Conservation (phyloP, 1,140 invertebrate genomes). For the Notospermus geniculatus region DNA sequence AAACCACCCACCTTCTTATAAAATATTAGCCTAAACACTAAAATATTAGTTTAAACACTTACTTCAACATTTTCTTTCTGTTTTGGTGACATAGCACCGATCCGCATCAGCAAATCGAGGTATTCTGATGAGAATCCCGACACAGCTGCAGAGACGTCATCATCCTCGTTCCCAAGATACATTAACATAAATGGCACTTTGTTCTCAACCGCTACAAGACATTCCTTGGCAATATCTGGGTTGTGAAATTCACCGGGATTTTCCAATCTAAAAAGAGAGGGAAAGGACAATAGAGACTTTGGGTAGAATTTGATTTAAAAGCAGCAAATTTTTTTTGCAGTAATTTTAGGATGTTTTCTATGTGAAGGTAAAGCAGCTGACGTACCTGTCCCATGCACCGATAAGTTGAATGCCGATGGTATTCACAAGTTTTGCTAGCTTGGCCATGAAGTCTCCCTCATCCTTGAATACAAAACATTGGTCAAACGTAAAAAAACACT, state of each 20-base stretch:
- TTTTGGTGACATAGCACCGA: constrained; percentile 33
- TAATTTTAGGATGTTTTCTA: background rate
- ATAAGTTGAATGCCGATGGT: constrained; percentile 59
- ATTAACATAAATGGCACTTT: constrained; percentile 60
- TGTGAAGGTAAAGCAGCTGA: constrained; percentile 15
- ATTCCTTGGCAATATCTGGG: too few species aligned
- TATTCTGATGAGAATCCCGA: constrained; percentile 61
- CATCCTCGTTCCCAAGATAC: constrained; percentile 61
- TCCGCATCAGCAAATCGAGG: constrained; percentile 58
- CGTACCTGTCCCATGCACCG: constrained; percentile 56
- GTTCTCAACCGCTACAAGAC: constrained; percentile 51
- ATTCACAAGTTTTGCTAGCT: constrained; percentile 61
- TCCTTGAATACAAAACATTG: constrained; percentile 38
- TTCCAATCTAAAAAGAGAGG: constrained; percentile 42
- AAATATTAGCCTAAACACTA: too few species aligned
- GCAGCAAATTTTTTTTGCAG: background rate
- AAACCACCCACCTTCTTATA: too few species aligned
- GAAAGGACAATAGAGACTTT: background rate
- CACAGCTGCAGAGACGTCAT: constrained; percentile 62
- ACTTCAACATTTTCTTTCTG: constrained; percentile 55
- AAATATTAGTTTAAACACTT: too few species aligned
- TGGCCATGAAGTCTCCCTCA: constrained; percentile 60
- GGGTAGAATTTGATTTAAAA: too few species aligned
- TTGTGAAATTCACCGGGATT: too few species aligned
- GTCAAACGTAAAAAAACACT: too few species aligned